phyloP scores from a whole-genome alignment of 2,113 vertebrate genomes.

The Harpagus bidentatus region DNA sequence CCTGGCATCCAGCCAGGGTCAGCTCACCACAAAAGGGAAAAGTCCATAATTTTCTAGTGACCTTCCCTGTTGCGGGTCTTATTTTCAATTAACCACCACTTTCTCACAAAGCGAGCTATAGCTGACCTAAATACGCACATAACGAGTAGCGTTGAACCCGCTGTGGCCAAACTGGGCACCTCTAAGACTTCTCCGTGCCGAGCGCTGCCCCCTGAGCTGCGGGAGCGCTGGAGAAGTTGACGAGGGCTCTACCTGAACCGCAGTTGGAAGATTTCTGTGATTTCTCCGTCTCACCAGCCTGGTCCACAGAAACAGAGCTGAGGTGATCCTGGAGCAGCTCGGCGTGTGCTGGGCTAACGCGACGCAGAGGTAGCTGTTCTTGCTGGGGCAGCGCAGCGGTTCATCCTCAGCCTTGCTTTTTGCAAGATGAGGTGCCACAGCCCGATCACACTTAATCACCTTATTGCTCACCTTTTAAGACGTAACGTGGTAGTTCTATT shows the following conservation, averaged over 20 bases:
- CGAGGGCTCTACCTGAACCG: background rate
- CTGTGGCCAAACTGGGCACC: background rate
- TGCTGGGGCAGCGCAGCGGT: background rate
- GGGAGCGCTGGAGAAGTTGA: background rate
- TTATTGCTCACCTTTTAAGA: background rate
- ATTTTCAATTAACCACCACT: background rate
- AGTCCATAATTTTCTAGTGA: background rate
- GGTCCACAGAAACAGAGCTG: accelerated
- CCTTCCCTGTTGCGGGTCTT: background rate
- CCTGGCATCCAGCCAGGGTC: background rate
- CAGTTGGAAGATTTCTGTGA: background rate
- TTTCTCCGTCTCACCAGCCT: background rate
- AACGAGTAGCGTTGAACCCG: too few species aligned
- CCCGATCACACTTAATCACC: accelerated
- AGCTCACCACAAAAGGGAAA: background rate
- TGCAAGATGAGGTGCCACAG: background rate
- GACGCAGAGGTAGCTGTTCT: background rate
- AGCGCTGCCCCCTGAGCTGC: background rate
- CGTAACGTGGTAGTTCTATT: accelerated
- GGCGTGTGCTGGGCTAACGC: accelerated
- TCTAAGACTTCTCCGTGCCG: background rate
- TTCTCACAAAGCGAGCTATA: background rate
- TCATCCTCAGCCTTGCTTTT: background rate
- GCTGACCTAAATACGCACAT: background rate
- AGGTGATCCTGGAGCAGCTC: background rate